Percentiles rank a stretch among this genome's conserved stretches.
These are phyloP conservation scores for Lasioglossum morio DNA, from an alignment of 2,888 invertebrate species.

Conservation along the genomic window DNA sequence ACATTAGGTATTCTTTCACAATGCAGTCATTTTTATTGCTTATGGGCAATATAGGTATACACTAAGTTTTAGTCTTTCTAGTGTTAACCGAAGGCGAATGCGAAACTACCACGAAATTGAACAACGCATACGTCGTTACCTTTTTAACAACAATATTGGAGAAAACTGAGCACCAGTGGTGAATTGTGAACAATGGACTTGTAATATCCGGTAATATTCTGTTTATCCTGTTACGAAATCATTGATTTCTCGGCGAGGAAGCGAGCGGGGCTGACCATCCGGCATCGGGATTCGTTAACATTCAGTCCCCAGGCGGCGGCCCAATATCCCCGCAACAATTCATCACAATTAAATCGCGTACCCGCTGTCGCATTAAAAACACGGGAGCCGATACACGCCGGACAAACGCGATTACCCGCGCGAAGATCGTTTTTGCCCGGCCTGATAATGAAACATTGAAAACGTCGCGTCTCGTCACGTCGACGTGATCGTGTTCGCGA, in stretches of 20 bases:
- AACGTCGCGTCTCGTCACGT: neutral
- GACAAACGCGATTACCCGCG: slow-evolving; percentile 33
- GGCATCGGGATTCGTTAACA: neutral
- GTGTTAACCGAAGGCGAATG: neutral
- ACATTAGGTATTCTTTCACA: too few relatives aligned
- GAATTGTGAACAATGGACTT: neutral
- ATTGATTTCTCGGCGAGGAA: slow-evolving; percentile 10
- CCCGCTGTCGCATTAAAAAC: slow-evolving; percentile 31
- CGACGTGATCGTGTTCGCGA: neutral
- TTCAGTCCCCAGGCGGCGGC: neutral
- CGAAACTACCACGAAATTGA: neutral
- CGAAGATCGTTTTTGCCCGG: slow-evolving; percentile 18
- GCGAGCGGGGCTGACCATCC: neutral
- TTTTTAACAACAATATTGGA: neutral
- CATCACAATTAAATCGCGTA: slow-evolving; percentile 36
- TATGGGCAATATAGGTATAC: too few relatives aligned
- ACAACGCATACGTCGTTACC: neutral
- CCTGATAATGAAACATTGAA: slow-evolving; percentile 21
- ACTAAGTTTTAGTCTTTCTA: too few relatives aligned
- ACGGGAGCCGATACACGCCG: neutral
- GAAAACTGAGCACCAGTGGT: neutral
- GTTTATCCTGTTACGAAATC: slow-evolving; percentile 15
- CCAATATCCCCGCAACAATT: slow-evolving; percentile 12
- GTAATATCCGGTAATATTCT: slow-evolving; percentile 9
- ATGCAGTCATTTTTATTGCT: too few relatives aligned